Evolutionary conservation across 2,888 invertebrate genomes (phyloP).

Genomic region (Caenorhabditis sp.): DNA sequence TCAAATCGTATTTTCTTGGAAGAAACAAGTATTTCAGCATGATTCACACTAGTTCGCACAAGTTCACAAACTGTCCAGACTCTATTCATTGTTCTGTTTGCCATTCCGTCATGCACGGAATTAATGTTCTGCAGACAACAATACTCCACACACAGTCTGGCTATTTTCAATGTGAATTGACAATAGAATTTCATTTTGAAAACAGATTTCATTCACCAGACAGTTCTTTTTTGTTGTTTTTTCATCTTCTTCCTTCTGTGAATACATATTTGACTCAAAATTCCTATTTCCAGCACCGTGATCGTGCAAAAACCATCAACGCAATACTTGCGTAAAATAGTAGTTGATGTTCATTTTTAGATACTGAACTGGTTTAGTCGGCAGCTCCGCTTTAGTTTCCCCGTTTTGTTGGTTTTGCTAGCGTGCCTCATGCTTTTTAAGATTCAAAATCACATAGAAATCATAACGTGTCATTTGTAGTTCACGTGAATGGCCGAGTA

Average conservation of each 20-base stretch:
- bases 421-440: constrained; percentile 1
- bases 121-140: neutral
- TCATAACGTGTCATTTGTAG: neutral
- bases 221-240: neutral
- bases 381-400: neutral
- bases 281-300: no score
- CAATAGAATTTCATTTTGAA: neutral
- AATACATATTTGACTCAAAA: no score
- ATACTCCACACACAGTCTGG: neutral
- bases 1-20: no score
- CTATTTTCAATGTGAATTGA: neutral
- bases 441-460: constrained; percentile 11
- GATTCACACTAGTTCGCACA: neutral
- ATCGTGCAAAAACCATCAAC: neutral
- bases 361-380: constrained; percentile 14
- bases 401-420: constrained; percentile 1
- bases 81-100: neutral
- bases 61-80: neutral
- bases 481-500: neutral
- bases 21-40: neutral
- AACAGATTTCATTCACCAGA: neutral
- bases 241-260: neutral
- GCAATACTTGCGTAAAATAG: neutral
- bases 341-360: constrained; percentile 21
- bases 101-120: neutral